Evolutionary conservation across 1,140 invertebrate genomes (phyloP).

Genomic region (Brachystomella parvula): DNA sequence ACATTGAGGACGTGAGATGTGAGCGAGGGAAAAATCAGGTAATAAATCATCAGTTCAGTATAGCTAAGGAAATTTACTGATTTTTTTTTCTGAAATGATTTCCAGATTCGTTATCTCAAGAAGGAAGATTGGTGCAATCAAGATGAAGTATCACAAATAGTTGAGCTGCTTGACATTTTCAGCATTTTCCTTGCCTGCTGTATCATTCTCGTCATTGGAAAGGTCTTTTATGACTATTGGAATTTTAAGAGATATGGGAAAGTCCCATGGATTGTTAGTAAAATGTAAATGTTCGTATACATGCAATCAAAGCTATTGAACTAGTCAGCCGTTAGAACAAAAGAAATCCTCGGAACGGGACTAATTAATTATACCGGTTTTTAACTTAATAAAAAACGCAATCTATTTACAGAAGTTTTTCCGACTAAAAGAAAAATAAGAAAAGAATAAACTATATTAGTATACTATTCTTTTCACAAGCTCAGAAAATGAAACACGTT

Average conservation of each 20-base stretch:
- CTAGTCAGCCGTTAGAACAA: no score
- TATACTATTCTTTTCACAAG: no score
- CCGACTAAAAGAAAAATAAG: no score
- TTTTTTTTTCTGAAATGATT: constrained; percentile 39
- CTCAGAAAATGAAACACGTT: no score
- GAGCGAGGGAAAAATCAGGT: constrained; percentile 52
- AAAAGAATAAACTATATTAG: no score
- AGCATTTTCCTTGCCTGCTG: constrained; percentile 59
- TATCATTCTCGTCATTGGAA: constrained; percentile 61
- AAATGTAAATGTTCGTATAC: constrained; percentile 52
- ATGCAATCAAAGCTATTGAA: neutral
- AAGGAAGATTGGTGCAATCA: constrained; percentile 56
- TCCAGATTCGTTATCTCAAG: constrained; percentile 58
- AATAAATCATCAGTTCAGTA: constrained; percentile 23
- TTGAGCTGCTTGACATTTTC: constrained; percentile 57
- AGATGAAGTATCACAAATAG: constrained; percentile 44
- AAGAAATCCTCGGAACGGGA: no score
- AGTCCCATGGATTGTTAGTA: constrained; percentile 68
- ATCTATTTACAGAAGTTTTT: no score
- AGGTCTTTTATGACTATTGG: constrained; percentile 72
- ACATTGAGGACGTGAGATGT: constrained; percentile 60
- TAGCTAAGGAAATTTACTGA: neutral
- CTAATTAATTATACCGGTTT: no score
- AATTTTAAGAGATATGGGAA: constrained; percentile 65
- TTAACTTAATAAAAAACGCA: no score